Evolutionary conservation across 1,140 invertebrate genomes (phyloP).

Genomic region (Danaus plexippus): DNA sequence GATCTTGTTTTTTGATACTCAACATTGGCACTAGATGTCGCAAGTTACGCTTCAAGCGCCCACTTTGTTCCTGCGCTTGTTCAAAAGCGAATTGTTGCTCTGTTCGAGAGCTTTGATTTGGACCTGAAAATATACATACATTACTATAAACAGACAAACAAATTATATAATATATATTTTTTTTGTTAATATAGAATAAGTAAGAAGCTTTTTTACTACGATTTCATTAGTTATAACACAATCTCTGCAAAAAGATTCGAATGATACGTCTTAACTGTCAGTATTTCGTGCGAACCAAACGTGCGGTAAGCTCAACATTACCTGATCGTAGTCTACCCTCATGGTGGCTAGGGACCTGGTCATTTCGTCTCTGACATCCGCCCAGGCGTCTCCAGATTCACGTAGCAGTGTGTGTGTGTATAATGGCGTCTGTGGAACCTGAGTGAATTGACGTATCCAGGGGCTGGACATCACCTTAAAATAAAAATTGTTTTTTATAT

Average conservation of each 20-base stretch:
- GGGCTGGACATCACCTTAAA: conserved; percentile 73
- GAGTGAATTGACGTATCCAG: conserved; percentile 76
- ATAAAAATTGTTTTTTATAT: neutral
- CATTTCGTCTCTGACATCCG: conserved; percentile 99
- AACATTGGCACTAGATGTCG: too few relatives aligned
- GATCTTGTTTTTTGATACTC: too few relatives aligned
- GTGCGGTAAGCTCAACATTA: conserved; percentile 16
- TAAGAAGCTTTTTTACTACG: too few relatives aligned
- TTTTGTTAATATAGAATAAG: too few relatives aligned
- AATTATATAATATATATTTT: too few relatives aligned
- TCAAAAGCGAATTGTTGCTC: conserved; percentile 91
- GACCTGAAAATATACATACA: conserved; percentile 68
- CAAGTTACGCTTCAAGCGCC: conserved; percentile 42
- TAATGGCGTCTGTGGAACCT: conserved; percentile 94
- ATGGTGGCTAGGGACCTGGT: conserved; percentile 96
- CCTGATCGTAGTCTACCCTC: conserved; percentile 94
- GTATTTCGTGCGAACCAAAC: too few relatives aligned
- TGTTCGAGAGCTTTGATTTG: conserved; percentile 92
- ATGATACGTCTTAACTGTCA: too few relatives aligned
- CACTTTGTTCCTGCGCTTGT: conserved; percentile 85
- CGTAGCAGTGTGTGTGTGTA: conserved; percentile 89
- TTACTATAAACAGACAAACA: too few relatives aligned
- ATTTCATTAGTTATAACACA: too few relatives aligned
- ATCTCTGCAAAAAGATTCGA: too few relatives aligned
- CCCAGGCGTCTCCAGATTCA: conserved; percentile 94